A percentile compares a stretch with the other conserved stretches of the same genome.
These are phyloP conservation scores for Carpatolechia fugitivella DNA, from an alignment of 2,888 invertebrate genomes.

Conservation along the genomic window DNA sequence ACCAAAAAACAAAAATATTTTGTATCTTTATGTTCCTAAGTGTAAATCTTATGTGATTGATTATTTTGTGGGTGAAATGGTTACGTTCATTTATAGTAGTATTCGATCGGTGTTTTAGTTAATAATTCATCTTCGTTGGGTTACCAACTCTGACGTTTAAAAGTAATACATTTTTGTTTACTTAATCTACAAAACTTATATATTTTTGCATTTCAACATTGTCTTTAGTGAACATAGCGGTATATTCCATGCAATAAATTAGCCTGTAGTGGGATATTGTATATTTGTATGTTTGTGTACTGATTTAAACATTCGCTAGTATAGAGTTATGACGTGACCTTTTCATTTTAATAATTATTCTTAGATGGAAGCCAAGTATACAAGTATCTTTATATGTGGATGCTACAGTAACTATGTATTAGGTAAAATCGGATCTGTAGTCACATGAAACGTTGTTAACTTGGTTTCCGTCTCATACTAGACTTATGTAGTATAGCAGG, in stretches of 20 bases:
- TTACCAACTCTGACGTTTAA: background rate
- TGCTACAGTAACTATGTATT: too few species aligned
- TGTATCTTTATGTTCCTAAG: slow-evolving; percentile 63
- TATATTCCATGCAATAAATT: slow-evolving; percentile 30
- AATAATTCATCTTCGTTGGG: slow-evolving; percentile 22
- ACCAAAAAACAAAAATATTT: slow-evolving; percentile 60
- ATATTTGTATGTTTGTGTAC: slow-evolving; percentile 29
- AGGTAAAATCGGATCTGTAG: too few species aligned
- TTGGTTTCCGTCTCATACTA: background rate
- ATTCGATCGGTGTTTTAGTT: slow-evolving; percentile 35
- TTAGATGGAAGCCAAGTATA: slow-evolving; percentile 12
- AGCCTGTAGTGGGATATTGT: slow-evolving; percentile 25
- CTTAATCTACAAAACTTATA: background rate
- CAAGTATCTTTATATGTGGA: too few species aligned
- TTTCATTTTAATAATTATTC: slow-evolving; percentile 9
- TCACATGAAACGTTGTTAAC: background rate
- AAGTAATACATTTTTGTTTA: slow-evolving; percentile 7
- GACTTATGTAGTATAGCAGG: background rate
- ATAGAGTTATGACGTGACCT: slow-evolving; percentile 22
- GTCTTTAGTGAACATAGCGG: slow-evolving; percentile 21
- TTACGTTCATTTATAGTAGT: slow-evolving; percentile 29
- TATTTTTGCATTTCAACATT: slow-evolving; percentile 7
- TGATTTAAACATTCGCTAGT: slow-evolving; percentile 33
- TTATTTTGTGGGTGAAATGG: slow-evolving; percentile 29
- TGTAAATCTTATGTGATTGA: slow-evolving; percentile 40